Percentiles rank a stretch among this genome's conserved stretches.
Evolutionary conservation across 2,113 vertebrate genomes (phyloP).

Genomic region (Anoplopoma fimbria): DNA sequence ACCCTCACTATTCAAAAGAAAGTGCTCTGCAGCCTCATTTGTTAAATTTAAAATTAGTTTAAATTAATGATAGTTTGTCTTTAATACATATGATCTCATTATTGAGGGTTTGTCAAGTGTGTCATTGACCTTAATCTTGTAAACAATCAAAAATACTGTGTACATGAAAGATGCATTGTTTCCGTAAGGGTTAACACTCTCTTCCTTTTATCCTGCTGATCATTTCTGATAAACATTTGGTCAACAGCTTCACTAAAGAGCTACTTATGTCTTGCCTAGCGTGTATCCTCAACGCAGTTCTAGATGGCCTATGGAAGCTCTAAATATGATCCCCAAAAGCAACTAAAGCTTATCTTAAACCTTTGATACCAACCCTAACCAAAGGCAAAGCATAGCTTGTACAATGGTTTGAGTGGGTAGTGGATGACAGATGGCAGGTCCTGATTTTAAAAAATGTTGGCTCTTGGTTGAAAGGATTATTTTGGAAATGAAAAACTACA

Average conservation of each 20-base stretch:
- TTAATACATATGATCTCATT: background rate
- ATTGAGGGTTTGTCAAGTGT: background rate
- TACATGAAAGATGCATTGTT: background rate
- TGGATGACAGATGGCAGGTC: conserved; percentile 26
- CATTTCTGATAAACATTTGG: background rate
- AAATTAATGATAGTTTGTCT: background rate
- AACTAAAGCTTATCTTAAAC: background rate
- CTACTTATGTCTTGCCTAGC: background rate
- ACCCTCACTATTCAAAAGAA: background rate
- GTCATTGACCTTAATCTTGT: too few species aligned
- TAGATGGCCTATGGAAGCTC: background rate
- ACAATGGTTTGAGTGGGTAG: background rate
- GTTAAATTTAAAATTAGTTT: background rate
- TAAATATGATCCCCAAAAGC: conserved; percentile 6
- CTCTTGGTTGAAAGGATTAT: conserved; percentile 13
- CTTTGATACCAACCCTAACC: background rate
- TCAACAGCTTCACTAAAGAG: background rate
- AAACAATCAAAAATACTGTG: background rate
- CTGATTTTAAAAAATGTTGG: conserved; percentile 20
- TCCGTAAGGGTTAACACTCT: background rate
- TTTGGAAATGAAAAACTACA: conserved; percentile 8
- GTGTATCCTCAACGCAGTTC: background rate
- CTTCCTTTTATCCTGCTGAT: too few species aligned
- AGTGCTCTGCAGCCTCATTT: background rate
- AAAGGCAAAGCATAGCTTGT: background rate